Evolutionary conservation across 2,888 invertebrate genomes (phyloP).

Genomic region (Galerucella nymphaeae): DNA sequence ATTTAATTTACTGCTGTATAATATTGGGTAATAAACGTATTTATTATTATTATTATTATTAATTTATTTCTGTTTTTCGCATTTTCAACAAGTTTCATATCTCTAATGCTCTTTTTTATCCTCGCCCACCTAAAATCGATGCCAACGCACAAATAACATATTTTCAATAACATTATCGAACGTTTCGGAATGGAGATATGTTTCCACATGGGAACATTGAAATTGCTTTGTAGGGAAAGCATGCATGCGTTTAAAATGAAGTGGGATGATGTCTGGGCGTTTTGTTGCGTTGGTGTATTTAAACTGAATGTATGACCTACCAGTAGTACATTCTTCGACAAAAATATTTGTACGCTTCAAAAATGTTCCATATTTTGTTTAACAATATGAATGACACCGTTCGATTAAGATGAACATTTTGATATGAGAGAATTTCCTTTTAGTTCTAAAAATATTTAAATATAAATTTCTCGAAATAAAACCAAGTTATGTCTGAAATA

Average conservation of each 20-base stretch:
- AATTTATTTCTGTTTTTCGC: too few species aligned
- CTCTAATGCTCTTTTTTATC: too few species aligned
- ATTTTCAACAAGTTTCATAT: background rate
- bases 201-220: slow-evolving; percentile 1
- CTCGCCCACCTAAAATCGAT: background rate
- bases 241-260: slow-evolving; percentile 35
- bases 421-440: too few species aligned
- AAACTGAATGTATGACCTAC: slow-evolving; percentile 38
- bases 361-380: background rate
- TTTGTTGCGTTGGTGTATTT: slow-evolving; percentile 44
- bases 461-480: background rate
- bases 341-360: slow-evolving; percentile 14
- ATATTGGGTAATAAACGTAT: too few species aligned
- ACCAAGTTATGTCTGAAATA: background rate
- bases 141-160: background rate
- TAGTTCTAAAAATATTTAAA: background rate
- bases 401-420: too few species aligned
- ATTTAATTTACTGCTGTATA: too few species aligned
- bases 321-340: slow-evolving; percentile 28
- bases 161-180: background rate
- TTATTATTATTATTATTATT: too few species aligned
- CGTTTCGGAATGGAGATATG: background rate
- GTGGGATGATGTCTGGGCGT: slow-evolving; percentile 45
- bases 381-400: too few species aligned
- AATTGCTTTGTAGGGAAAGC: background rate